Conservation (phyloP, 2,888 invertebrate species). For the Euclidia mi region DNA sequence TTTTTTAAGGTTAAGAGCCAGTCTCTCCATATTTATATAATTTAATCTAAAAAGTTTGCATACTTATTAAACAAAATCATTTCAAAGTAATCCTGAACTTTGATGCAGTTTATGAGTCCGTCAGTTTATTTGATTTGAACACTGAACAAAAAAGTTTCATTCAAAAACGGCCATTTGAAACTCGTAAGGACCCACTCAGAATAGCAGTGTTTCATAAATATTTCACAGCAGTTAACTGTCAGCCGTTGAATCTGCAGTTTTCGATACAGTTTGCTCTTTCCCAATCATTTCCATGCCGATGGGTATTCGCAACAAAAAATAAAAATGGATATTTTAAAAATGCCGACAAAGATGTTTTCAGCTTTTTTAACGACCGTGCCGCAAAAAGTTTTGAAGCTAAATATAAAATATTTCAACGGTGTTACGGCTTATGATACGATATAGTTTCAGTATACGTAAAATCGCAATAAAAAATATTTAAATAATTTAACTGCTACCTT, state of each 20-base stretch:
- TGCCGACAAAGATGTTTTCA: background rate
- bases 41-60: no score
- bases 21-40: no score
- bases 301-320: conserved; percentile 24
- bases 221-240: conserved; percentile 25
- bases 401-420: background rate
- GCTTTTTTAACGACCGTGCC: background rate
- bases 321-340: conserved; percentile 26
- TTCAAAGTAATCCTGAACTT: no score
- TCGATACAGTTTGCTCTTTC: conserved; percentile 29
- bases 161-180: background rate
- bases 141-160: background rate
- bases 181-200: background rate
- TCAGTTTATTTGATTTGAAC: no score
- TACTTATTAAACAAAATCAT: no score
- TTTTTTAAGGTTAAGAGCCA: no score
- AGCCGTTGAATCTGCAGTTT: conserved; percentile 36
- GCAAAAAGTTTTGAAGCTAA: background rate
- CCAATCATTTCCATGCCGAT: conserved; percentile 40
- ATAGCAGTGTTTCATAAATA: conserved; percentile 30
- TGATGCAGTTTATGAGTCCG: no score
- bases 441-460: no score
- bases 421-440: background rate
- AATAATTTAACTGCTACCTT: no score
- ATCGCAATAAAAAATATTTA: no score